phyloP scores from a whole-genome alignment of 2,888 invertebrate species.

The Rhimphoctona megacephalus region DNA sequence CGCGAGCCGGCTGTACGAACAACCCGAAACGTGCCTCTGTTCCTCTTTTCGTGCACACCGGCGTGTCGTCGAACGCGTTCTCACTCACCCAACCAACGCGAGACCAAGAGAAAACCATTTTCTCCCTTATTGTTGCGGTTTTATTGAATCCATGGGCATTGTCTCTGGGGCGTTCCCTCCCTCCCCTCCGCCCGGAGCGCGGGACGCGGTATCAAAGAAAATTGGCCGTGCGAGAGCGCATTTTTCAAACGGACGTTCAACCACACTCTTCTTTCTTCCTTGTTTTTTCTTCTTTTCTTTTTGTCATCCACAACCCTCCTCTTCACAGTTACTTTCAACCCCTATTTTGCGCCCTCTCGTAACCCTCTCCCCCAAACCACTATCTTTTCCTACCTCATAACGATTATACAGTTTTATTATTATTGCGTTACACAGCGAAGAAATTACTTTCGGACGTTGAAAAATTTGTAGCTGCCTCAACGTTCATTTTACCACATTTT shows the following conservation, averaged over 20 bases:
- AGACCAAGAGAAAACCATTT: conserved; percentile 71
- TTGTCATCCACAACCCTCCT: conserved; percentile 22
- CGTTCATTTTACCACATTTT: not conserved
- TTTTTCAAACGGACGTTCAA: conserved; percentile 68
- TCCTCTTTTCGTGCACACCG: conserved; percentile 54
- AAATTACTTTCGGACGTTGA: conserved; percentile 8
- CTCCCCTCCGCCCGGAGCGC: conserved; percentile 55
- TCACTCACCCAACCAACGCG: conserved; percentile 55
- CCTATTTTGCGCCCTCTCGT: conserved; percentile 30
- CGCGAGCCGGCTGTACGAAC: conserved; percentile 57
- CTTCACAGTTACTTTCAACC: conserved; percentile 21
- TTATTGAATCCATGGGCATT: conserved; percentile 84
- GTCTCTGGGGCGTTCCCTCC: conserved; percentile 72
- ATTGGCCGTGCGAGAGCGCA: conserved; percentile 72
- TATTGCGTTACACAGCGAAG: not conserved
- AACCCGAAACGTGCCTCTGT: conserved; percentile 53
- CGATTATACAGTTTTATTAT: conserved; percentile 45
- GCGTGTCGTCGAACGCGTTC: conserved; percentile 59
- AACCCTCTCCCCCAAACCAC: conserved; percentile 25
- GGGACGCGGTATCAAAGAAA: conserved; percentile 80
- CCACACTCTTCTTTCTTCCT: conserved; percentile 27
- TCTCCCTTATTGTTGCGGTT: conserved; percentile 84
- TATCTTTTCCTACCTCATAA: conserved; percentile 6
- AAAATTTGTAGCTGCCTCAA: not conserved
- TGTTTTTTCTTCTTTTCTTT: conserved; percentile 19